These are phyloP conservation scores for Caenorhabditis sp. DNA, from an alignment of 2,888 invertebrate species.

Conservation along the genomic window DNA sequence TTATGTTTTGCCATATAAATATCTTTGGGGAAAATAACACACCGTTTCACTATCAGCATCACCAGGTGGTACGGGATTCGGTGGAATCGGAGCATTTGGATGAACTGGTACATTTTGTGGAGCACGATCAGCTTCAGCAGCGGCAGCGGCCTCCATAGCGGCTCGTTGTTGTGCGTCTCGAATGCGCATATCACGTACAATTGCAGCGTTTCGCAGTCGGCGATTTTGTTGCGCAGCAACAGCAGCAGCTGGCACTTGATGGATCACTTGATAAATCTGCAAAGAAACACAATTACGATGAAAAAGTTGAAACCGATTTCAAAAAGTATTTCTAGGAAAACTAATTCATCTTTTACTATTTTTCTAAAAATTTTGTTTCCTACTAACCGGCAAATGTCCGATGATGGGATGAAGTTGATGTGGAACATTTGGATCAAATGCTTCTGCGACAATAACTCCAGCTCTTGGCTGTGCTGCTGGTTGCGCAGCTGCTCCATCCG, in stretches of 20 bases:
- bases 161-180: not conserved
- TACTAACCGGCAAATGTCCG: not conserved
- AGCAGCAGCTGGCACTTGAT: not conserved
- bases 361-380: not conserved
- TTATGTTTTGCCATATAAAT: not conserved
- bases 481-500: not conserved
- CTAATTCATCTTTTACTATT: too few species aligned
- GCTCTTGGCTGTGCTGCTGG: not conserved
- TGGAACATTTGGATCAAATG: not conserved
- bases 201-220: not conserved
- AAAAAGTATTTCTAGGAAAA: too few species aligned
- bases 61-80: not conserved
- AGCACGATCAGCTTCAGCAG: not conserved
- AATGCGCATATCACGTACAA: not conserved
- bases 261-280: not conserved
- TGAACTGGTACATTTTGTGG: not conserved
- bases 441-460: not conserved
- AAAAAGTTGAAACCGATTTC: too few species aligned
- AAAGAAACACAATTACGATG: not conserved
- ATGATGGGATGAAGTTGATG: not conserved
- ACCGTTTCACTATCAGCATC: conserved; percentile 2
- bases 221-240: not conserved
- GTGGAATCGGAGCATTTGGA: not conserved
- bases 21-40: not conserved
- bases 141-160: not conserved